Conservation (phyloP, 2,113 vertebrate genomes). For the Gasterosteus aculeatus region DNA sequence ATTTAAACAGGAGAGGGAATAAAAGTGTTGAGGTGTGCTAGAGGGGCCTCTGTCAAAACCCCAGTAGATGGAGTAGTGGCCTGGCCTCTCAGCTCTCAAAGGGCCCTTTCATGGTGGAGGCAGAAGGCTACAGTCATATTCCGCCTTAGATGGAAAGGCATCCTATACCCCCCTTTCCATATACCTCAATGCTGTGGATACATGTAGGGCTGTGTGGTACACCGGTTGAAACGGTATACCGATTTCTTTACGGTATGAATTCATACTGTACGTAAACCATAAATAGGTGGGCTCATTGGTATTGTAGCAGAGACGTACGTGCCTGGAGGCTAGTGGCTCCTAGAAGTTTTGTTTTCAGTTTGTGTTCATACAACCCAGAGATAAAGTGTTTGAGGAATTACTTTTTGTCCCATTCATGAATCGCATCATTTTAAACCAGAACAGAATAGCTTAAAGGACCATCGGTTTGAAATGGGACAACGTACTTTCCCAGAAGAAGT, state of each 20-base stretch:
- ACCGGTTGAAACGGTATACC: too few species aligned
- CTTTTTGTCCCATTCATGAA: neutral
- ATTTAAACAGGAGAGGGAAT: constrained; percentile 48
- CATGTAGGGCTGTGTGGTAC: constrained; percentile 14
- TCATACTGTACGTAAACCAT: neutral
- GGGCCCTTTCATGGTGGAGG: constrained; percentile 75
- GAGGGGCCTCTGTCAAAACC: constrained; percentile 66
- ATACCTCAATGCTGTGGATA: constrained; percentile 43
- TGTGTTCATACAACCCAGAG: neutral
- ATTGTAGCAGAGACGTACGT: neutral
- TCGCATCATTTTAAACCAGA: neutral
- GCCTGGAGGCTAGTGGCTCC: neutral
- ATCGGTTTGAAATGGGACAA: neutral
- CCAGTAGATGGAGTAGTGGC: constrained; percentile 67
- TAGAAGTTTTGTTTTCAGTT: neutral
- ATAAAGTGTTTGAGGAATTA: neutral
- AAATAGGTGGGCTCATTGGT: neutral
- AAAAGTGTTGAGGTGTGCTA: constrained; percentile 73
- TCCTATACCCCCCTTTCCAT: constrained; percentile 29
- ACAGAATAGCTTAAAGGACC: too few species aligned
- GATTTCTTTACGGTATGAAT: too few species aligned
- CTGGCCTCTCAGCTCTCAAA: constrained; percentile 75
- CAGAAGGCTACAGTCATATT: constrained; percentile 47
- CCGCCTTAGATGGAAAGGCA: constrained; percentile 55
- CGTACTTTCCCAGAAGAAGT: neutral